Evolutionary conservation across 1,140 invertebrate genomes (phyloP).

Genomic region (Bursaphelenchus mucronatus): DNA sequence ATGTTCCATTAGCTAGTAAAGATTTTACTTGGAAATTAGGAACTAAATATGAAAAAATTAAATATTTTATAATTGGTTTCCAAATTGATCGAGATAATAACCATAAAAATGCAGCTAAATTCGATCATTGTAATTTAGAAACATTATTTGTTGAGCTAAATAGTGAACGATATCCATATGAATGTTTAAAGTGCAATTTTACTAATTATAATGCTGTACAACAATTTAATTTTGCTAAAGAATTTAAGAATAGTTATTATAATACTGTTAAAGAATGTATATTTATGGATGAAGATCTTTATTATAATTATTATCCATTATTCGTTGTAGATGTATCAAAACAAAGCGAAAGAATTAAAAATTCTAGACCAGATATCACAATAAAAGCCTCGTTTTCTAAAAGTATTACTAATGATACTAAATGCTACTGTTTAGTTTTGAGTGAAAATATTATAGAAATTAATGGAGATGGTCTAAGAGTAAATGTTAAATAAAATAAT

Average conservation of each 20-base stretch:
- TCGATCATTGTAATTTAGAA: slow-evolving; percentile 39
- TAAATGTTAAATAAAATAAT: slow-evolving; percentile 29
- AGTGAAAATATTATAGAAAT: no score
- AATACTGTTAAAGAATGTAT: slow-evolving; percentile 31
- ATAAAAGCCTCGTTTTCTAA: no score
- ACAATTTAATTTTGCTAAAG: slow-evolving; percentile 41
- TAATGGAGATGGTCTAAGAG: no score
- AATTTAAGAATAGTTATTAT: slow-evolving; percentile 40
- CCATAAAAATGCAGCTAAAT: slow-evolving; percentile 33
- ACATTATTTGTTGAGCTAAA: slow-evolving; percentile 37
- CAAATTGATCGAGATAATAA: slow-evolving; percentile 33
- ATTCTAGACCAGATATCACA: slow-evolving; percentile 32
- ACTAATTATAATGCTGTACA: slow-evolving; percentile 31
- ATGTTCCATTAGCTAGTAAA: slow-evolving; percentile 27
- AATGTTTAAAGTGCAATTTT: slow-evolving; percentile 42
- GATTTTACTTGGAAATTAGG: slow-evolving; percentile 44
- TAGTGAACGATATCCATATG: slow-evolving; percentile 35
- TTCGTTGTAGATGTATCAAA: no score
- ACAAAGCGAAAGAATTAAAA: slow-evolving; percentile 43
- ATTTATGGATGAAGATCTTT: slow-evolving; percentile 37
- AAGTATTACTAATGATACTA: no score
- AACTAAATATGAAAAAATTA: slow-evolving; percentile 41
- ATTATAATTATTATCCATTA: slow-evolving; percentile 34
- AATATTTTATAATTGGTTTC: no score
- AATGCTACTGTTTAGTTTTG: no score